phyloP scores from a whole-genome alignment of 2,797 vertebrate genomes.

The Malurus leucopterus region DNA sequence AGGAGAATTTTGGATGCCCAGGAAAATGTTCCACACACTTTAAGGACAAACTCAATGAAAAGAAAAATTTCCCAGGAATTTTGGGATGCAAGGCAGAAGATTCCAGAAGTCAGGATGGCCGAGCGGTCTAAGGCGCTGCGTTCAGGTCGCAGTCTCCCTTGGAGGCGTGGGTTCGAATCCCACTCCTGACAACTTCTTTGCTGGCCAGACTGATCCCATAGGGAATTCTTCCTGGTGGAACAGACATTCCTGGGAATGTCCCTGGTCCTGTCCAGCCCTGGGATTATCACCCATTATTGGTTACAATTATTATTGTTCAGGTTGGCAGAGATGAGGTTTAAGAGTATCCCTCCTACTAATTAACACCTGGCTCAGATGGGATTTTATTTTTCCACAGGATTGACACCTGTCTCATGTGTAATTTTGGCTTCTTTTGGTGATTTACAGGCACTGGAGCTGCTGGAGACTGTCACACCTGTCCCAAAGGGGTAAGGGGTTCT shows the following conservation, averaged over 20 bases:
- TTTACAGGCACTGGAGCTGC: background rate
- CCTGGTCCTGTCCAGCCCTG: accelerated
- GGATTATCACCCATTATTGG: accelerated
- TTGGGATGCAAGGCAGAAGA: accelerated
- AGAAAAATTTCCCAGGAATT: background rate
- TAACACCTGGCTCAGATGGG: accelerated
- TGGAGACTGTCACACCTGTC: background rate
- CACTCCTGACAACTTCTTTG: slow-evolving; percentile 60
- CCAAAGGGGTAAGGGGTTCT: no score
- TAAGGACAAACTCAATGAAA: accelerated
- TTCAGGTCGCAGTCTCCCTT: slow-evolving; percentile 75
- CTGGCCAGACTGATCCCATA: accelerated
- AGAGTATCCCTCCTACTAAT: accelerated
- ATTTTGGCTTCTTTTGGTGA: background rate
- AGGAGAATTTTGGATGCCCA: background rate
- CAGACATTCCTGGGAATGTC: no score
- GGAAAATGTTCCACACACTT: background rate
- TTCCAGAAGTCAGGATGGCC: slow-evolving; percentile 68
- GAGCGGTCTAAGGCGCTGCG: slow-evolving; percentile 79
- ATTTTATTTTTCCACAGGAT: background rate
- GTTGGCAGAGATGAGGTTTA: no score
- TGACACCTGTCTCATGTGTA: background rate
- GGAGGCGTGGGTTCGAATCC: slow-evolving; percentile 77
- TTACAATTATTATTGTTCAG: no score
- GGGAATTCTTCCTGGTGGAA: accelerated